Conservation (phyloP, 2,888 invertebrate genomes). For the Meta bourneti region DNA sequence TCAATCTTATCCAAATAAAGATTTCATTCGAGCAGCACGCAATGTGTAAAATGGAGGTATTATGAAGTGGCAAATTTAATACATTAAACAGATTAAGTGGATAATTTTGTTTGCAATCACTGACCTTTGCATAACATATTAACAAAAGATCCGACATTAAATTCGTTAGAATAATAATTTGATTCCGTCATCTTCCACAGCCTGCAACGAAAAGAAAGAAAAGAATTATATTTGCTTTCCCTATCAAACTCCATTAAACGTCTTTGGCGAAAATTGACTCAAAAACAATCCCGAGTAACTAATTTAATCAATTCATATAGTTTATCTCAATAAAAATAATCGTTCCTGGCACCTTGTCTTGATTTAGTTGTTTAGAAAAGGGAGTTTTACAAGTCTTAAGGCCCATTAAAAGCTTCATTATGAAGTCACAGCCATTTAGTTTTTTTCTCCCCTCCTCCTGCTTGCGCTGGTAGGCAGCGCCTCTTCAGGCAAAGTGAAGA, state of each 20-base stretch:
- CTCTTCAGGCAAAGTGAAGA: constrained; percentile 65
- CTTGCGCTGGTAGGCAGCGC: constrained; percentile 33
- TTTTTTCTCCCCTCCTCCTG: constrained; percentile 40
- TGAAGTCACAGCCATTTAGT: constrained; percentile 62
- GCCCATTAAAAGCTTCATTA: constrained; percentile 74
- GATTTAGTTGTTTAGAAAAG: constrained; percentile 70
- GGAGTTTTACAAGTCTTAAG: constrained; percentile 74
- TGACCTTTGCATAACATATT: background rate
- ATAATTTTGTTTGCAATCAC: constrained; percentile 26
- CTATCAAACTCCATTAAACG: constrained; percentile 66
- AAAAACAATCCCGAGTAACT: constrained; percentile 58
- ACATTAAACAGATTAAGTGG: constrained; percentile 14
- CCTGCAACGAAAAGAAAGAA: constrained; percentile 20
- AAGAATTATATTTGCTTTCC: constrained; percentile 42
- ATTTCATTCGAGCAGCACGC: background rate
- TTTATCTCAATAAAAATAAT: constrained; percentile 72
- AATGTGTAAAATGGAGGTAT: background rate
- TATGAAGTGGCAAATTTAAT: background rate
- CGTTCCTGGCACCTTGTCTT: constrained; percentile 48
- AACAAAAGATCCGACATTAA: constrained; percentile 27
- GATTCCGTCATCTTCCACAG: background rate
- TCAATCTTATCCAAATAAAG: background rate
- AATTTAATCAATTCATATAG: constrained; percentile 73
- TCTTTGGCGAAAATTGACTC: constrained; percentile 49
- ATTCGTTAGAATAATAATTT: constrained; percentile 38